These are phyloP conservation scores for Drosophila neonasuta DNA, from an alignment of 2,888 invertebrate species.

Conservation along the genomic window DNA sequence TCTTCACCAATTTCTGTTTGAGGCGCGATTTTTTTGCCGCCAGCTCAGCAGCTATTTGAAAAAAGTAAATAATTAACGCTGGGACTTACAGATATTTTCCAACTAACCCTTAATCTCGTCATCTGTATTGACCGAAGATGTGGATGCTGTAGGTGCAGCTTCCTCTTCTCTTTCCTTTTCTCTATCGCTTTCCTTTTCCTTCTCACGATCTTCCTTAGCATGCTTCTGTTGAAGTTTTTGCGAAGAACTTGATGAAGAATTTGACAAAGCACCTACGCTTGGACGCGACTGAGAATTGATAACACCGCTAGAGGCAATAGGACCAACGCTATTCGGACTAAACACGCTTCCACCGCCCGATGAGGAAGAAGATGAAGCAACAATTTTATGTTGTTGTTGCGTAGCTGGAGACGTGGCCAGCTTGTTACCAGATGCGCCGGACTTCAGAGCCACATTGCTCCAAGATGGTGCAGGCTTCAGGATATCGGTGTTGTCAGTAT, in stretches of 20 bases:
- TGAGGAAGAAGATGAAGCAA: slow-evolving; percentile 73
- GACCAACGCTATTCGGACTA: slow-evolving; percentile 62
- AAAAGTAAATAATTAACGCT: neutral
- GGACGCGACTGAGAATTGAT: slow-evolving; percentile 70
- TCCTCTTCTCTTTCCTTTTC: slow-evolving; percentile 37
- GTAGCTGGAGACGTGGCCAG: slow-evolving; percentile 77
- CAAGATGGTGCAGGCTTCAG: slow-evolving; percentile 85
- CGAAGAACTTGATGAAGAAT: slow-evolving; percentile 76
- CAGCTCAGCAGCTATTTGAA: slow-evolving; percentile 83
- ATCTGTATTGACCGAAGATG: slow-evolving; percentile 79
- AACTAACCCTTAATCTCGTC: slow-evolving; percentile 85
- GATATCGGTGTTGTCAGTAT: slow-evolving; percentile 80
- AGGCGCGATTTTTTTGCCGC: slow-evolving; percentile 87
- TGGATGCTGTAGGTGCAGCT: slow-evolving; percentile 41
- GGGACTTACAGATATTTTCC: neutral
- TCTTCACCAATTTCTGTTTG: slow-evolving; percentile 90
- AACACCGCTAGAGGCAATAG: slow-evolving; percentile 41
- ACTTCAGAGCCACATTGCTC: slow-evolving; percentile 82
- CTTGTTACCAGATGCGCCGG: slow-evolving; percentile 83
- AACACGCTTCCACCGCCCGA: slow-evolving; percentile 74
- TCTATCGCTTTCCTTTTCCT: slow-evolving; percentile 30
- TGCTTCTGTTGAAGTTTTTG: slow-evolving; percentile 70
- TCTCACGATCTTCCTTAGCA: slow-evolving; percentile 42
- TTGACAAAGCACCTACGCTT: slow-evolving; percentile 79
- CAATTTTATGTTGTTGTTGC: slow-evolving; percentile 70